phyloP scores from a whole-genome alignment of 2,888 invertebrate genomes.

The Nomada lathburiana region DNA sequence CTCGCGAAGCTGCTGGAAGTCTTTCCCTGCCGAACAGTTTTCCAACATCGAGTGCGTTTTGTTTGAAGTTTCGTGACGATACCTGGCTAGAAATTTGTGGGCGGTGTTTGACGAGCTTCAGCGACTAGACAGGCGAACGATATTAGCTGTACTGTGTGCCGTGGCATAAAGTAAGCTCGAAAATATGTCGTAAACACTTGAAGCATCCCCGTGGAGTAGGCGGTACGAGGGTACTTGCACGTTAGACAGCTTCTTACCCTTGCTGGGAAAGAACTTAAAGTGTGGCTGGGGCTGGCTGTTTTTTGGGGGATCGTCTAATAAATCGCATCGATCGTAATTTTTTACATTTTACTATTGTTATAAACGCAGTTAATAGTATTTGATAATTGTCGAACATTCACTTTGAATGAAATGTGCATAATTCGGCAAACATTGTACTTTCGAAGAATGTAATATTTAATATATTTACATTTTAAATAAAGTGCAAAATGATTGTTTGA shows the following conservation, averaged over 20 bases:
- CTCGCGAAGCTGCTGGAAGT: not conserved
- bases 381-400: too few species aligned
- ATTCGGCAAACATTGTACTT: not conserved
- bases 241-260: constrained; percentile 26
- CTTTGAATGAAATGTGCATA: too few species aligned
- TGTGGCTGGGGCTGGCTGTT: not conserved
- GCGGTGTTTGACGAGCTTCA: constrained; percentile 27
- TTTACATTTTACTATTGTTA: too few species aligned
- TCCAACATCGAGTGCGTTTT: not conserved
- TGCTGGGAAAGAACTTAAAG: constrained; percentile 9
- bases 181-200: constrained; percentile 59
- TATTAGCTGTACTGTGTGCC: constrained; percentile 33
- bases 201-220: constrained; percentile 1
- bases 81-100: constrained; percentile 30
- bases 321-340: not conserved
- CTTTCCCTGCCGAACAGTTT: not conserved
- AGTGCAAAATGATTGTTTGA: not conserved
- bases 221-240: constrained; percentile 12
- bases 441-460: not conserved
- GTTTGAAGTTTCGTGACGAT: constrained; percentile 20
- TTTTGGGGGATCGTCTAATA: not conserved
- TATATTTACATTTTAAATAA: not conserved
- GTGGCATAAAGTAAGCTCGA: constrained; percentile 25
- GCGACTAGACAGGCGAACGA: constrained; percentile 21
- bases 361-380: too few species aligned